Evolutionary conservation across 2,888 invertebrate genomes (phyloP).

Genomic region (Microchrysa polita): DNA sequence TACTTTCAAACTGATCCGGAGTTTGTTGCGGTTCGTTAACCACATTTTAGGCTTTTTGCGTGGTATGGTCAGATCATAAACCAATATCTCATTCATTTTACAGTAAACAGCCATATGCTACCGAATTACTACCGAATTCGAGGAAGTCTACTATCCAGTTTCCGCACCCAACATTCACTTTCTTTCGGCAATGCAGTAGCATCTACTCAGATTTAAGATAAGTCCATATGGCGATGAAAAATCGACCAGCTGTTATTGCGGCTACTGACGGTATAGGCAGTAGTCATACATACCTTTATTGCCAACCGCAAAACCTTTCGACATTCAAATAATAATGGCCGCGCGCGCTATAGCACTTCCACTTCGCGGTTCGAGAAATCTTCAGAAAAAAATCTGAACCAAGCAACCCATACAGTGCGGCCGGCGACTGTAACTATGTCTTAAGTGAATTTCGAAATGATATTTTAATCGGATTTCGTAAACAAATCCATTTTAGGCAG

Average conservation of each 20-base stretch:
- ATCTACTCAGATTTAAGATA: too few species aligned
- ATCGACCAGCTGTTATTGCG: too few species aligned
- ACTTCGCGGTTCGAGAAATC: neutral
- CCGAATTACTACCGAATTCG: too few species aligned
- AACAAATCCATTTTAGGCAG: constrained; percentile 45
- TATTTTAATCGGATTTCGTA: constrained; percentile 46
- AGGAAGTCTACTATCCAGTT: too few species aligned
- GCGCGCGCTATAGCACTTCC: neutral
- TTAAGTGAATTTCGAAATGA: constrained; percentile 40
- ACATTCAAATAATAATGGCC: neutral
- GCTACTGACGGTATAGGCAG: too few species aligned
- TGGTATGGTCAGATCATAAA: too few species aligned
- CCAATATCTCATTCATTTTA: too few species aligned
- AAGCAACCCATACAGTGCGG: neutral
- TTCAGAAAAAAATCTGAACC: constrained; percentile 8
- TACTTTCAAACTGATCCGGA: neutral
- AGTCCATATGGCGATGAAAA: too few species aligned
- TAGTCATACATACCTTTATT: neutral
- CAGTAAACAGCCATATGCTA: too few species aligned
- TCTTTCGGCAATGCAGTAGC: too few species aligned
- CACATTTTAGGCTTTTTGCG: too few species aligned
- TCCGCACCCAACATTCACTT: too few species aligned
- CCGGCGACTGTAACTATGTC: neutral
- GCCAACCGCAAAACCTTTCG: neutral
- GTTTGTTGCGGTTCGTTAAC: neutral